phyloP scores from a whole-genome alignment of 2,888 invertebrate species.

The Meganola albula region DNA sequence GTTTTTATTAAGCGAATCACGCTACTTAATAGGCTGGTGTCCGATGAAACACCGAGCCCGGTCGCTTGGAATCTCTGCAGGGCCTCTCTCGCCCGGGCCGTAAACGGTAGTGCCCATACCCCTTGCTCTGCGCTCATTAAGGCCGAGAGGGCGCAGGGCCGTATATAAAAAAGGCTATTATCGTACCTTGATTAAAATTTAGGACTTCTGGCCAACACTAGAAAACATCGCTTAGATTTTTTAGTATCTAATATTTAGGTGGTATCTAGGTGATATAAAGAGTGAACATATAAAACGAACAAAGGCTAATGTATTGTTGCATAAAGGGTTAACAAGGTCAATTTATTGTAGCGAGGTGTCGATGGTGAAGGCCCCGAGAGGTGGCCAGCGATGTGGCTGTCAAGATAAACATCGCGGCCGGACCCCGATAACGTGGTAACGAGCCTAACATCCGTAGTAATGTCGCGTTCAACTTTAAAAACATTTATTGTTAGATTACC shows the following conservation, averaged over 20 bases:
- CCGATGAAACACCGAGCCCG: too few relatives aligned
- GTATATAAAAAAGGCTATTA: too few relatives aligned
- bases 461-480: slow-evolving; percentile 31
- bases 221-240: not conserved
- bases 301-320: slow-evolving; percentile 32
- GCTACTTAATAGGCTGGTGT: too few relatives aligned
- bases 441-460: slow-evolving; percentile 58
- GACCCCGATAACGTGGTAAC: slow-evolving; percentile 59
- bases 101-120: too few relatives aligned
- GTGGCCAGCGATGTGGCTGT: slow-evolving; percentile 60
- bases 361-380: slow-evolving; percentile 54
- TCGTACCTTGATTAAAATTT: too few relatives aligned
- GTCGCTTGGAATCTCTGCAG: too few relatives aligned
- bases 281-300: slow-evolving; percentile 15
- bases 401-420: slow-evolving; percentile 60
- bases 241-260: not conserved
- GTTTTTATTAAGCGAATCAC: too few relatives aligned
- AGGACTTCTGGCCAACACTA: too few relatives aligned
- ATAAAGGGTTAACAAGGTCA: slow-evolving; percentile 54
- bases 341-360: slow-evolving; percentile 58
- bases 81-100: too few relatives aligned
- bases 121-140: too few relatives aligned
- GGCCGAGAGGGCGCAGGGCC: too few relatives aligned
- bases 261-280: slow-evolving; percentile 7
- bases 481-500: slow-evolving; percentile 16